Evolutionary conservation across 2,113 vertebrate genomes (phyloP), one percentile per base, ranked within the genome.

Genomic region (Lampris incognitus): DNA sequence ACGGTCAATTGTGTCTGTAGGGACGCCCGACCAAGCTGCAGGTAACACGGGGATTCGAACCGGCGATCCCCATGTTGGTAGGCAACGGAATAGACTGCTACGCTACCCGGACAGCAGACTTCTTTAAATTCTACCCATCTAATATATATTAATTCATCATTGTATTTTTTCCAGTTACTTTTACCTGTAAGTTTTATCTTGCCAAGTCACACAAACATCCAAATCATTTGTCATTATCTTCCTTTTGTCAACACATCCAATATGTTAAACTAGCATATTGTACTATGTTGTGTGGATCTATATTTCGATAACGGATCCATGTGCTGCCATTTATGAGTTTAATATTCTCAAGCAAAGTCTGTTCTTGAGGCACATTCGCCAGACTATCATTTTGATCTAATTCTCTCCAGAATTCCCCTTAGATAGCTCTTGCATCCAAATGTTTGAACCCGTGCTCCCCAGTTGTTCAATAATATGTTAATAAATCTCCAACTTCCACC

Each of bases 401-500:
- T 3, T 62, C 76, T 37, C 24, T 10, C 37, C 51, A 5, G 78
- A 74, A 75, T 72, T 84, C 48, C 44, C 66, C 39, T 51, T 42
- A 4, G 49, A 88, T 85, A 74, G 65, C 10, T 82, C 44, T 80
- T 88, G 84, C 79, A 91, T 91, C 72, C 78, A 91, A 79, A 90
- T 93, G 90, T 93, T 89, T 71, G 83, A 95, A 86, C 85, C 72
- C 87, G 83, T 64, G 78, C 40, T 89, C 69, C 78, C 87, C 24
- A 56, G 66, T 71, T 87, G 74, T 70, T 92, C 86, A 82, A 86
- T 91, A 94, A 93, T 92, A 87, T 86, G 72, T 82, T 93, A 94
- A 95, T 94, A 95, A 92, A 94, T 94, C 92, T 92, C 71, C 78
- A 67, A 72, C 74, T 91, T 91, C 73, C 84, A 57, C 83, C 72